Evolutionary conservation across 2,113 vertebrate genomes (phyloP), one percentile per base, ranked within the genome.

Genomic region (Danio rerio): DNA sequence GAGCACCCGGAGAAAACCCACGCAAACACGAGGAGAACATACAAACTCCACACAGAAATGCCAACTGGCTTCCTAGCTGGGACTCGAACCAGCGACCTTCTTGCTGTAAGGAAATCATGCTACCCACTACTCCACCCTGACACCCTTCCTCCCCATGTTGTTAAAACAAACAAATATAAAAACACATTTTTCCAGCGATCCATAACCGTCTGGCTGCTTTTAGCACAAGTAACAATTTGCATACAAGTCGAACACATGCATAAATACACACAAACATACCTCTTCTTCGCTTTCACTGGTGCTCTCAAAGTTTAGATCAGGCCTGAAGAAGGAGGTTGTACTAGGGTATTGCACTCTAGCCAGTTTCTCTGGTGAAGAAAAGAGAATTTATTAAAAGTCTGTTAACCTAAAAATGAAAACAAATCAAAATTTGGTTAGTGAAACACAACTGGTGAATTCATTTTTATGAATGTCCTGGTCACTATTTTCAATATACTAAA

Each of bases 251-350:
- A 49, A 79, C 16, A 43, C 18, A 61, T 42, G 40, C 21, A 72
- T 12, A 58, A 13, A 61, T 1, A 31, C 10, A 58, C 6, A 4
- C 1, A 8, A 81, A 83, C 82, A 91, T 86, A 98, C 98, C 93
- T 99, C 97, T 50, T 90, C 73, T 87, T 99, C 96, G 80, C 85
- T 94, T 79, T 98, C 96, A 82, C 93, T 95, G 18, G 92, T 91
- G 0, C 85, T 92, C 82, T 98, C 94, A 83, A 95, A 88, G 56
- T 93, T 87, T 5, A 99, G 93, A 81, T 99, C 96, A 50, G 98
- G 98, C 88, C 98, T 95, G 86, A 98, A 98, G 86, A 83, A 87
- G 9, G 88, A 87, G 71, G 31, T 13, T 0, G 88, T 92, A 92
- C 18, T 89, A 81, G 86, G 81, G 0, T 87, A 90, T 87, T 95